Conservation (phyloP, 2,888 invertebrate genomes). For the Antheraea assamensis region DNA sequence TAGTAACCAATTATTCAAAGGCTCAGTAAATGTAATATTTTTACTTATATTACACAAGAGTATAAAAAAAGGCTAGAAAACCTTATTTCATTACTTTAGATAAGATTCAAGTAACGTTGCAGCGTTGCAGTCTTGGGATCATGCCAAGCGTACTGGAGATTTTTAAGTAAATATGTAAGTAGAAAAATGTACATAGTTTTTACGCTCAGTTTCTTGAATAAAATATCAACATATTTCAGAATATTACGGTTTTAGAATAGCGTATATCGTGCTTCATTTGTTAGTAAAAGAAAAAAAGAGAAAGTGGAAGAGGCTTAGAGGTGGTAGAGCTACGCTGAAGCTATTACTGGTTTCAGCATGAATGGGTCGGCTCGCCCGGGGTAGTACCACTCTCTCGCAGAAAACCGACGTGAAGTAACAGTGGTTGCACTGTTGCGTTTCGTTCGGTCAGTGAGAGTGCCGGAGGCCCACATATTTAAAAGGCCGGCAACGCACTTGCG, state of each 20-base stretch:
- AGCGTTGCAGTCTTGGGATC: conserved; percentile 8
- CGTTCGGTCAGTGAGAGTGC: no score
- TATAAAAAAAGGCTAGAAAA: conserved; percentile 10
- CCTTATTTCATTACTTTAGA: conserved; percentile 8
- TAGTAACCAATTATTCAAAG: not conserved
- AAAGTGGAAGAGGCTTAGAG: no score
- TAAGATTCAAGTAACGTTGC: conserved; percentile 3
- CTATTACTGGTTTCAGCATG: no score
- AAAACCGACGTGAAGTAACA: no score
- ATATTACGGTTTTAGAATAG: not conserved
- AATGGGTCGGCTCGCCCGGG: no score
- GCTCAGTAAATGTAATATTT: not conserved
- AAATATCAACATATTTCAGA: not conserved
- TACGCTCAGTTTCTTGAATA: conserved; percentile 1
- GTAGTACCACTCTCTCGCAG: no score
- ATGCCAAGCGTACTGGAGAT: conserved; percentile 12
- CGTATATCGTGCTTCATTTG: not conserved
- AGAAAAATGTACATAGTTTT: not conserved
- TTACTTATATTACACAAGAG: not conserved
- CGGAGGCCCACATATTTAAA: no score
- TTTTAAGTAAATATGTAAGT: conserved; percentile 8
- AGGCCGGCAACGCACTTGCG: no score
- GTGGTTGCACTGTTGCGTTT: no score
- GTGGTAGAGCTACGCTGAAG: no score
- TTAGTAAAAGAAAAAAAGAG: not conserved